Evolutionary conservation across 2,888 invertebrate species (phyloP).

Genomic region (Sclerodermus sp.): DNA sequence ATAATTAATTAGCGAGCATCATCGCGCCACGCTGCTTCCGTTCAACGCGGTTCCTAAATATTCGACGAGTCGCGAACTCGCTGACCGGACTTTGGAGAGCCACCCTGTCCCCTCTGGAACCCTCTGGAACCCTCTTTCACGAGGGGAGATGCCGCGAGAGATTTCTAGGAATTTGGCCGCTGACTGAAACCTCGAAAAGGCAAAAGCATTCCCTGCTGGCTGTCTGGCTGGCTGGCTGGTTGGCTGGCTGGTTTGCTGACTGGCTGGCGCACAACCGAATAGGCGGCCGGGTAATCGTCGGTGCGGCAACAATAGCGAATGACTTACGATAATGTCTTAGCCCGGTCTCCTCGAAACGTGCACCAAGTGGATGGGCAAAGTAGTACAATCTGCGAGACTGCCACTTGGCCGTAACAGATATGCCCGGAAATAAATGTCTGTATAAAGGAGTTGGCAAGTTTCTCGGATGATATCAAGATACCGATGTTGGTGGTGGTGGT

Average conservation of each 20-base stretch:
- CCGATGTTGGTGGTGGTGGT: slow-evolving; percentile 10
- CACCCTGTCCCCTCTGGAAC: too few species aligned
- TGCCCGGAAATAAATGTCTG: slow-evolving; percentile 48
- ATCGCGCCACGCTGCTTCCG: neutral
- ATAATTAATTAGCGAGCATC: too few species aligned
- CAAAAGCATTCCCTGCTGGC: too few species aligned
- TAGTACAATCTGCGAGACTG: slow-evolving; percentile 47
- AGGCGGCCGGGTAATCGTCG: slow-evolving; percentile 26
- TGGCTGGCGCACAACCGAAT: neutral
- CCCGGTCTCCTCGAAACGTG: slow-evolving; percentile 9
- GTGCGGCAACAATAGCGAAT: slow-evolving; percentile 34
- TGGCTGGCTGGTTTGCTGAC: too few species aligned
- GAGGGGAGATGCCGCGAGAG: too few species aligned
- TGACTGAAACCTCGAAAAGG: too few species aligned
- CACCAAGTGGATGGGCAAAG: slow-evolving; percentile 25
- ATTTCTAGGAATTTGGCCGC: too few species aligned
- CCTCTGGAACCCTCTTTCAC: too few species aligned
- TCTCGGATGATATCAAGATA: slow-evolving; percentile 48
- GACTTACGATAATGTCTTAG: slow-evolving; percentile 40
- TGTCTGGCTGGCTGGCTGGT: too few species aligned
- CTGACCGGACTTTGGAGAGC: too few species aligned
- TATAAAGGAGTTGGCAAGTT: slow-evolving; percentile 52
- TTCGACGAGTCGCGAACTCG: neutral
- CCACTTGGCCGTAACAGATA: slow-evolving; percentile 46
- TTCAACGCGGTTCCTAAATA: neutral